A percentile compares a stretch with the other conserved stretches of the same genome.
phyloP scores from a whole-genome alignment of 35 echinoderm and acorn worm species.

The Ophiothrix spiculata region DNA sequence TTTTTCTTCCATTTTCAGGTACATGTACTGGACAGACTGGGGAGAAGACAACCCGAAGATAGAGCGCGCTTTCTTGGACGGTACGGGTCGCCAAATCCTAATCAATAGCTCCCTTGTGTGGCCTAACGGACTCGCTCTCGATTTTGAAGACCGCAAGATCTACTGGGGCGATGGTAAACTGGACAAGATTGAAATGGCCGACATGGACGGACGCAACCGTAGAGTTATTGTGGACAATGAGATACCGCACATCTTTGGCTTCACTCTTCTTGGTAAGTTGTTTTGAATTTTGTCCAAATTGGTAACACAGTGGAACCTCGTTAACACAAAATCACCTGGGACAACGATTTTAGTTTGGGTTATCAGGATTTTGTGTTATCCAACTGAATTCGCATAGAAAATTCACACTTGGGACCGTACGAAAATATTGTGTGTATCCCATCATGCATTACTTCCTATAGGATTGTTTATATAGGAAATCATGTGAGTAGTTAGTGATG shows the following conservation, averaged over 20 bases:
- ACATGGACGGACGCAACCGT: slow-evolving; percentile 58
- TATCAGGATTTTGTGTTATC: too few species aligned
- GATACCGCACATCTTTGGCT: slow-evolving; percentile 90
- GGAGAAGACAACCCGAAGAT: slow-evolving; percentile 64
- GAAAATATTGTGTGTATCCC: too few species aligned
- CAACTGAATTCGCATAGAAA: too few species aligned
- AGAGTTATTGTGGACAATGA: slow-evolving; percentile 54
- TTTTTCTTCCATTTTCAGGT: slow-evolving; percentile 44
- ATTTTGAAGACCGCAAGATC: slow-evolving; percentile 49
- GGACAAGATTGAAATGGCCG: slow-evolving; percentile 76
- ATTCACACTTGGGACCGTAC: too few species aligned
- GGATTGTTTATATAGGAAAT: too few species aligned
- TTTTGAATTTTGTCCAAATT: too few species aligned
- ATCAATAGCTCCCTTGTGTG: slow-evolving; percentile 68
- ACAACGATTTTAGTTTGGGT: too few species aligned
- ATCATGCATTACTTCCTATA: too few species aligned
- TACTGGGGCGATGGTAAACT: slow-evolving; percentile 90
- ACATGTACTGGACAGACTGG: slow-evolving; percentile 99
- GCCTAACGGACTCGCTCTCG: slow-evolving; percentile 90
- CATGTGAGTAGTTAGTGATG: too few species aligned
- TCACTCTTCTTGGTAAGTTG: slow-evolving; percentile 81
- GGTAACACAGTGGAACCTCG: too few species aligned
- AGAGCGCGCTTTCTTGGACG: slow-evolving; percentile 72
- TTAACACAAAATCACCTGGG: too few species aligned
- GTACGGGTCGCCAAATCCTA: slow-evolving; percentile 63